Percentiles rank a stretch among this genome's conserved stretches.
phyloP scores from a whole-genome alignment of 2,797 vertebrate species.

The Megaceryle alcyon region DNA sequence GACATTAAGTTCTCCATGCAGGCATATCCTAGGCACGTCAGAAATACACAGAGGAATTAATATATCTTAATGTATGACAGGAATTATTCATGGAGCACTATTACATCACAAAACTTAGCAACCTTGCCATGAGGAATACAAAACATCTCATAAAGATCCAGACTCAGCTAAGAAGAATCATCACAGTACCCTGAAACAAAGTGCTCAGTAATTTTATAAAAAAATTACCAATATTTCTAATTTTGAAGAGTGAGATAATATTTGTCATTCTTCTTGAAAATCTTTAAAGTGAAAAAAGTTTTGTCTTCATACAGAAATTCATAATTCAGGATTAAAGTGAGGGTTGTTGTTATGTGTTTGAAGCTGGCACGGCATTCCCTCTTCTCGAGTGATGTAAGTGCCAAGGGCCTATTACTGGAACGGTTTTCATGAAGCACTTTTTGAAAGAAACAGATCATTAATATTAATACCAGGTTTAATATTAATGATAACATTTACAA shows the following conservation, averaged over 20 bases:
- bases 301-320: background rate
- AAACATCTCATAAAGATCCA: background rate
- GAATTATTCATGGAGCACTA: background rate
- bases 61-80: background rate
- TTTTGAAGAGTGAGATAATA: background rate
- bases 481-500: constrained; percentile 30
- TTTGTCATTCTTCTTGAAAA: background rate
- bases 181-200: background rate
- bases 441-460: background rate
- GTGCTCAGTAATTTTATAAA: background rate
- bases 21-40: background rate
- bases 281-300: background rate
- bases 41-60: background rate
- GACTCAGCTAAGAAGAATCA: background rate
- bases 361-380: background rate
- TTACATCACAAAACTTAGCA: background rate
- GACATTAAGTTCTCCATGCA: background rate
- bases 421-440: background rate
- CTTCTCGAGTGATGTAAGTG: background rate
- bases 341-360: background rate
- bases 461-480: constrained; percentile 17
- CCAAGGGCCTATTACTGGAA: background rate
- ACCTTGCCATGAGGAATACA: background rate
- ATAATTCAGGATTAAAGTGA: background rate
- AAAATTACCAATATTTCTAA: background rate